Evolutionary conservation across 2,888 invertebrate species (phyloP).

Genomic region (Nephrocerus scutellatus): DNA sequence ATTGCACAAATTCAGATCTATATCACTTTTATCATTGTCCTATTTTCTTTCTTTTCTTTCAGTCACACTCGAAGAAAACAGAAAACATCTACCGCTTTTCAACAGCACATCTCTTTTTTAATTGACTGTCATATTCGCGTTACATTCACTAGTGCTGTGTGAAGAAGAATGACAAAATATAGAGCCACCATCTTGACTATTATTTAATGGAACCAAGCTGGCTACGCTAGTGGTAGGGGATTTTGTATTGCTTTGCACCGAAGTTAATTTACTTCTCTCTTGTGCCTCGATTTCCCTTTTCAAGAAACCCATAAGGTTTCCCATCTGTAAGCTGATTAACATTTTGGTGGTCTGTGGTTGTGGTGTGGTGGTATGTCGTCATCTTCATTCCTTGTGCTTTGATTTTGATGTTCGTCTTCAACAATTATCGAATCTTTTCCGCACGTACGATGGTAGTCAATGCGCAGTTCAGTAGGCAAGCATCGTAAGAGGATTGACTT

Average conservation of each 20-base stretch:
- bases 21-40: too few species aligned
- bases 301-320: constrained; percentile 7
- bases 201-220: constrained; percentile 1
- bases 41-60: constrained; percentile 1
- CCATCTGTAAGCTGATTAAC: constrained; percentile 2
- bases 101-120: constrained; percentile 5
- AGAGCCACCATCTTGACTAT: too few species aligned
- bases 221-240: constrained; percentile 2
- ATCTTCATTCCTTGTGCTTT: constrained; percentile 1
- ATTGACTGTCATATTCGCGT: not conserved
- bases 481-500: constrained; percentile 11
- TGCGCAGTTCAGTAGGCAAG: constrained; percentile 2
- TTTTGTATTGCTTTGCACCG: not conserved
- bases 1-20: too few species aligned
- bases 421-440: too few species aligned
- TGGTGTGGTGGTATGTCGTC: too few species aligned
- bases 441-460: constrained; percentile 7
- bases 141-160: too few species aligned
- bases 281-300: constrained; percentile 10
- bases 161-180: too few species aligned
- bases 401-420: too few species aligned
- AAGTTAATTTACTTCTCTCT: constrained; percentile 4
- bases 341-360: not conserved
- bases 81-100: constrained; percentile 1
- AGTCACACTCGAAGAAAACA: constrained; percentile 1